A percentile compares a stretch with the other conserved stretches of the same genome.
Conservation (phyloP, 2,797 vertebrate species). For the Anomalospiza imberbis region DNA sequence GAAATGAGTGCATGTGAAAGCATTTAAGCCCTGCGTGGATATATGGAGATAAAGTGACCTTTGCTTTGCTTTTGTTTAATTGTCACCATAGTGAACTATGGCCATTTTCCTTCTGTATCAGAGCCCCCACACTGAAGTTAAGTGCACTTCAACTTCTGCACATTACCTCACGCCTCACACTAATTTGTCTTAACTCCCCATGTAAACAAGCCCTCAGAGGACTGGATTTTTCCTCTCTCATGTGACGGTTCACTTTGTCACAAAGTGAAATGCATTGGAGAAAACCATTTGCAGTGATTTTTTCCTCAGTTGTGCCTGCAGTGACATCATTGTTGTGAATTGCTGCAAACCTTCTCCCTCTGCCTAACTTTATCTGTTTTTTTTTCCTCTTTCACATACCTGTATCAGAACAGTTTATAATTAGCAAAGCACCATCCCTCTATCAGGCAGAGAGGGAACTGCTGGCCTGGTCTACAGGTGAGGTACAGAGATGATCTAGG, state of each 20-base stretch:
- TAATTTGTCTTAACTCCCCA: slow-evolving; percentile 15
- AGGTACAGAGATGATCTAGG: background rate
- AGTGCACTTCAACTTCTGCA: background rate
- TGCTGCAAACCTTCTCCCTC: background rate
- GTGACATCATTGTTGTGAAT: background rate
- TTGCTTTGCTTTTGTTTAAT: slow-evolving; percentile 4
- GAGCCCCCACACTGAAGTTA: background rate
- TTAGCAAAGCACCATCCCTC: background rate
- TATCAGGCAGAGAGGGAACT: background rate
- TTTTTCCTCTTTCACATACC: background rate
- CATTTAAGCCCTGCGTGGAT: background rate
- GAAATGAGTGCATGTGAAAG: background rate
- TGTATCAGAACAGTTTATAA: background rate
- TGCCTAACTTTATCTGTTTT: background rate
- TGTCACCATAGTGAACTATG: background rate
- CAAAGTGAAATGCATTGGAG: background rate
- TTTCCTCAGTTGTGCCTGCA: background rate
- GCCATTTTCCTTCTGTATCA: background rate
- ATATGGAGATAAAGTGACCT: background rate
- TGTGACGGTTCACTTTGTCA: slow-evolving; percentile 4
- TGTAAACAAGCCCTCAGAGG: slow-evolving; percentile 10
- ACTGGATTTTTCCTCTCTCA: background rate
- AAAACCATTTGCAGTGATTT: slow-evolving; percentile 18
- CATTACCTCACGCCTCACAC: slow-evolving; percentile 16
- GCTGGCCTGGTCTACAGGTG: background rate